Evolutionary conservation across 2,888 invertebrate genomes (phyloP), one percentile per base, ranked within the genome.

Genomic region (Himalopsyche japonica): DNA sequence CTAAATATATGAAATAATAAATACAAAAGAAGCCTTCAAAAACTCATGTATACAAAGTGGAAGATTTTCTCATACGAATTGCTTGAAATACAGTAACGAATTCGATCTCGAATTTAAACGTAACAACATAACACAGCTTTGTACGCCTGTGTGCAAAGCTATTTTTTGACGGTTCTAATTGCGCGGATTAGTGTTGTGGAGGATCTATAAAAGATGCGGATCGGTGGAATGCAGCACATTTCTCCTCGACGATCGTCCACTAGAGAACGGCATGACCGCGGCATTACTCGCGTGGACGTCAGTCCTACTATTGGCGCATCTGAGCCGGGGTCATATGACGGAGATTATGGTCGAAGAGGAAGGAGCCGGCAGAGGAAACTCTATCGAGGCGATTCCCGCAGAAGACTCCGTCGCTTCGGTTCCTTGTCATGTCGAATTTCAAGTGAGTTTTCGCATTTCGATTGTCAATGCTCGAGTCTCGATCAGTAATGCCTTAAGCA

Each of bases 371-470:
- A 80, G 85, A 30, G 81, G 83, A 43, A 87, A 87, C 77, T 84
- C 86, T 34, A 82, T 86, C 27, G 86, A 87, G 64, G 49, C 85
- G n/a, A 49, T 83, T 12, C 79, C 86, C 2, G 81, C 84, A 48
- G 86, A 84, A 18, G 84, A 84, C 48, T 81, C 84, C 3, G 80
- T 85, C 4, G 81, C 80, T 8, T 80, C 79, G 3, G 18, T 80
- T 18, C 82, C 85, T 10, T 87, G 87, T 70, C 87, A 87, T 82
- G 86, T 87, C 70, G 87, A 87, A 64, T 87, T 87, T 84, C 87
- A 87, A 82, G 87, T 87, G 78, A 37, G 64, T 20, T 6, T 8
- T 15, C 27, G 8, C 7, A 37, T 5, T 37, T 15, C 1, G 15
- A 15, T 43, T 43, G 43, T 43, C 43, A 43, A 43, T 43, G 1